Conservation (phyloP, 2,113 vertebrate genomes). For the Tympanuchus pallidicinctus region DNA sequence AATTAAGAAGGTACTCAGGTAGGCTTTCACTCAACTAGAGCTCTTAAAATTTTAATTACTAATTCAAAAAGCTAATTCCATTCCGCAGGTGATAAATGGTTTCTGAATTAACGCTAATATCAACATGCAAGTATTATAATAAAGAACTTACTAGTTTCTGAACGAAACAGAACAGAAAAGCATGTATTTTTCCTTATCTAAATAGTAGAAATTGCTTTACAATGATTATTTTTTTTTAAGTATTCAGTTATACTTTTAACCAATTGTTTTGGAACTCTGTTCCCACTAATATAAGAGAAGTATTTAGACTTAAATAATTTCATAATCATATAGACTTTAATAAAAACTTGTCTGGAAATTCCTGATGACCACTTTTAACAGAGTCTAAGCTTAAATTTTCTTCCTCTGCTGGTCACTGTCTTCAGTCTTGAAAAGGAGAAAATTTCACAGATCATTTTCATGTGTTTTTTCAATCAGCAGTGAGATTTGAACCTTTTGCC, state of each 20-base stretch:
- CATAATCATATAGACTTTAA: not conserved
- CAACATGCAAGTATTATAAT: not conserved
- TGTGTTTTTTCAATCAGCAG: constrained; percentile 22
- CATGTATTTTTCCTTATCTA: not conserved
- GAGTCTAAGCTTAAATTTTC: not conserved
- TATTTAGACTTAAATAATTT: not conserved
- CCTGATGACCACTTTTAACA: not conserved
- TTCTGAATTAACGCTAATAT: not conserved
- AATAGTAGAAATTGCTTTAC: not conserved
- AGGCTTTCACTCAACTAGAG: not conserved
- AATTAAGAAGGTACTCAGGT: not conserved
- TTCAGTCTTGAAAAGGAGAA: not conserved
- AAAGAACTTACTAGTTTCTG: not conserved
- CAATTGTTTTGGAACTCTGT: not conserved
- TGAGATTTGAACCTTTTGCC: not conserved
- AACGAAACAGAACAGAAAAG: not conserved
- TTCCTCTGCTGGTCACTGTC: not conserved
- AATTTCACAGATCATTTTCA: not conserved
- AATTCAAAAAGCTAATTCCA: not conserved
- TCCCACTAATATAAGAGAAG: not conserved
- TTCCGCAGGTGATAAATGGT: not conserved
- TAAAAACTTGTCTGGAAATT: not conserved
- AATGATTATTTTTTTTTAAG: not conserved
- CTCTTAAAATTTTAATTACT: not conserved
- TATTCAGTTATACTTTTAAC: not conserved